Evolutionary conservation across 2,797 vertebrate genomes (phyloP).

Genomic region (Phylloscopus collybita): DNA sequence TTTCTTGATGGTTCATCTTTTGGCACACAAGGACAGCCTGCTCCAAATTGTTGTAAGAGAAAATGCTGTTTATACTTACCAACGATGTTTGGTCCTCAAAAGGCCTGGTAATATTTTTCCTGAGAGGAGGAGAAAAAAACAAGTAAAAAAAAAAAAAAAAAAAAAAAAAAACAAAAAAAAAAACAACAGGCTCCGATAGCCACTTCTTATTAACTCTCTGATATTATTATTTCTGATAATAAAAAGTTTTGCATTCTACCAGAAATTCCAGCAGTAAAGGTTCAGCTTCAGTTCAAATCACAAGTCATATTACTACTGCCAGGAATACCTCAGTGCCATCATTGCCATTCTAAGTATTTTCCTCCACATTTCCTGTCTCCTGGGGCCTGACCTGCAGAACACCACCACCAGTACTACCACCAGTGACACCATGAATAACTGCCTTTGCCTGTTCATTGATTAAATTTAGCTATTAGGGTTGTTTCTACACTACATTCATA

Average conservation of each 20-base stretch:
- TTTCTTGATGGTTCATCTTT: not conserved
- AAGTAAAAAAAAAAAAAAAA: not conserved
- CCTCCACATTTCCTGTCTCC: not conserved
- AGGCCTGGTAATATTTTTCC: constrained; percentile 95
- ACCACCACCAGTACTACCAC: not conserved
- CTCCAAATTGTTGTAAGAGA: not conserved
- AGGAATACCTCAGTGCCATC: not conserved
- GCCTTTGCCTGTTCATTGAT: not conserved
- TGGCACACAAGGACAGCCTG: not conserved
- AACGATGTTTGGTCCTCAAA: constrained; percentile 96
- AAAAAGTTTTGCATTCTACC: not conserved
- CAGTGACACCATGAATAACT: not conserved
- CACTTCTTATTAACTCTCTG: not conserved
- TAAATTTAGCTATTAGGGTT: not conserved
- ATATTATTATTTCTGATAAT: not conserved
- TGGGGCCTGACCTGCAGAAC: not conserved
- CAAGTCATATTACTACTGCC: not conserved
- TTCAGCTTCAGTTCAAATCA: not conserved
- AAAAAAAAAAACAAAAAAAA: accelerated
- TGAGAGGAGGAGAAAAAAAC: constrained; percentile 40
- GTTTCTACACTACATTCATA: not conserved
- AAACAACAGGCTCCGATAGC: not conserved
- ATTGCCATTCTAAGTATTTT: not conserved
- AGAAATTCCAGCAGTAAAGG: not conserved
- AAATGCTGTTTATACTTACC: constrained; percentile 74